Evolutionary conservation across 53 echinoderm and acorn worm species (phyloP).

Genomic region (Arbacia lixula): DNA sequence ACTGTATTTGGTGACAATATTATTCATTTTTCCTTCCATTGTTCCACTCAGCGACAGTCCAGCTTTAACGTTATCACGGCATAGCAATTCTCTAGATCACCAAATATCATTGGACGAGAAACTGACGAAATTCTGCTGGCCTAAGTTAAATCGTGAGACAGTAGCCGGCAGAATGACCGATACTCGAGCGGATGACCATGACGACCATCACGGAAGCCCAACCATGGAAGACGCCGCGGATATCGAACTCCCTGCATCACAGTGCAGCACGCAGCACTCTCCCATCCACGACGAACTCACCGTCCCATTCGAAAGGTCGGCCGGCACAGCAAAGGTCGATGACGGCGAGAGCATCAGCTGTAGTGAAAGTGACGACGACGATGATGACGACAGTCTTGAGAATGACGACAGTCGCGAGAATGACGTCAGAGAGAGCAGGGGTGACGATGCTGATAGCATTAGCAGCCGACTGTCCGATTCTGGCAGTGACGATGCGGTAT

Average conservation of each 20-base stretch:
- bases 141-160: too few relatives aligned
- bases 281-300: not conserved
- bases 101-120: too few relatives aligned
- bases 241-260: slow-evolving; percentile 7
- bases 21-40: not conserved
- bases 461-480: not conserved
- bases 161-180: not conserved
- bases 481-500: slow-evolving; percentile 9
- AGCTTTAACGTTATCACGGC: not conserved
- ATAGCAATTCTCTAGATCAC: too few relatives aligned
- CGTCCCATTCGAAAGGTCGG: not conserved
- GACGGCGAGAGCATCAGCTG: not conserved
- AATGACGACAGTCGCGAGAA: not conserved
- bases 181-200: not conserved
- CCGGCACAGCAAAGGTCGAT: not conserved
- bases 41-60: not conserved
- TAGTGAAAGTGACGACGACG: slow-evolving; percentile 9
- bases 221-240: not conserved
- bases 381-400: not conserved
- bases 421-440: not conserved
- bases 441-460: not conserved
- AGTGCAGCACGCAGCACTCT: slow-evolving; percentile 7
- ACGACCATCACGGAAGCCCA: too few relatives aligned
- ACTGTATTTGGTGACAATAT: too few relatives aligned
- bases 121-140: too few relatives aligned